Evolutionary conservation across 2,888 invertebrate species (phyloP), one percentile per base, ranked within the genome.

Genomic region (Itoplectis maculator): DNA sequence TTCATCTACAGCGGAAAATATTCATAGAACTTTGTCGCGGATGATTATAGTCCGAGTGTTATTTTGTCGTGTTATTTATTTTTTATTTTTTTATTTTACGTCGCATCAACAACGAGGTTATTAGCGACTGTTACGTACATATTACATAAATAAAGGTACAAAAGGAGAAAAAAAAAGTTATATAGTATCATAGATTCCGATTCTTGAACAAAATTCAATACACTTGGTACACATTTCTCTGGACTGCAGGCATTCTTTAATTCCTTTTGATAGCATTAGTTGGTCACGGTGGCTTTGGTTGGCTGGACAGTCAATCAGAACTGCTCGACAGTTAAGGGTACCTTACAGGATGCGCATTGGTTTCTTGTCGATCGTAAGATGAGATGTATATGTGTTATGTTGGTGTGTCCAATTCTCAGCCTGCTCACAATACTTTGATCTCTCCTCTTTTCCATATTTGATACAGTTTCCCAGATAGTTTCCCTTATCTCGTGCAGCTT

Each of bases 321-420:
- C n/a, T 66, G 65, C 7, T 23, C 5, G 29, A 66, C 29, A 8
- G 47, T 66, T 0, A 66, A 23, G 1, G 23, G 47, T 29, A 7
- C 29, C n/a, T 66, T 11, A 23, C 47, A 47, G 13, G 47, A 47
- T 45, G 7, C 13, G n/a, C 61, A 61, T 35, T 18, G 61, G 15
- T 37, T 61, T 2, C 45, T 65, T 29, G 65, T 6, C 0, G 6
- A 23, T 0, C n/a, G 65, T n/a, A 23, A 29, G 29, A 65, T 47
- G 23, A 47, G 65, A n/a, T 65, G 65, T 20, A 65, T 47, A n/a
- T 65, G 65, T 2, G 47, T 65, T 4, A 6, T n/a, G 65, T 65
- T 65, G 23, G 65, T 47, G 11, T 47, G 65, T 7, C 65, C 65
- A 20, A 47, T 65, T 47, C 65, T 65, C 29, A 29, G 13, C 5